Conservation (phyloP, 2,113 vertebrate species). For the Lynx canadensis region DNA sequence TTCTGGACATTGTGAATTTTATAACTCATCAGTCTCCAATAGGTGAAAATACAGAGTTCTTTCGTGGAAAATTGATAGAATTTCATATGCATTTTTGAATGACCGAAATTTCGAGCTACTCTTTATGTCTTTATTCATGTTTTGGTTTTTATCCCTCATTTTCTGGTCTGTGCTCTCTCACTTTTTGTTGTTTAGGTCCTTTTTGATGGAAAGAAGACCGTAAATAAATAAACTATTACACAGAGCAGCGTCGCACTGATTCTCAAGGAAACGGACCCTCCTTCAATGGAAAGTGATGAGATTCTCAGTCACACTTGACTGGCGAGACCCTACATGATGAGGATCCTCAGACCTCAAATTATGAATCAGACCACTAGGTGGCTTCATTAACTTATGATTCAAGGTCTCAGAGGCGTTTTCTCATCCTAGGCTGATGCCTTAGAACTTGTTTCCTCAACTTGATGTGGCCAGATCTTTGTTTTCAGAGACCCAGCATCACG, state of each 20-base stretch:
- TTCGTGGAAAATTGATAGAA: background rate
- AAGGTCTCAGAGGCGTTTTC: background rate
- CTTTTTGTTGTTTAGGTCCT: background rate
- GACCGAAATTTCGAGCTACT: background rate
- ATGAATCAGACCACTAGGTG: conserved; percentile 57
- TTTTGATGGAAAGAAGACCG: background rate
- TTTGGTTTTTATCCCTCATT: background rate
- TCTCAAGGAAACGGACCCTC: background rate
- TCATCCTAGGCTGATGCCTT: background rate
- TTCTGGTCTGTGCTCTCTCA: background rate
- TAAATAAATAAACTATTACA: background rate
- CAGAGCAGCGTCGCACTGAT: background rate
- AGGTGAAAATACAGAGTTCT: background rate
- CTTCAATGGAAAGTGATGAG: background rate
- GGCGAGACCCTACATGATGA: background rate
- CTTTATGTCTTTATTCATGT: background rate
- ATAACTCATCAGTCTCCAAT: background rate
- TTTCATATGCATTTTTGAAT: background rate
- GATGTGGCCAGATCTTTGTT: background rate
- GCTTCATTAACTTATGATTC: conserved; percentile 30
- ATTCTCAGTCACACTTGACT: background rate
- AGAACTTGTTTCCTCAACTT: background rate
- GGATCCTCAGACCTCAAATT: background rate
- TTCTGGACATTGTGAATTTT: background rate
- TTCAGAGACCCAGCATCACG: background rate